phyloP scores from a whole-genome alignment of 2,797 vertebrate genomes.

The Jordanella pulchra region DNA sequence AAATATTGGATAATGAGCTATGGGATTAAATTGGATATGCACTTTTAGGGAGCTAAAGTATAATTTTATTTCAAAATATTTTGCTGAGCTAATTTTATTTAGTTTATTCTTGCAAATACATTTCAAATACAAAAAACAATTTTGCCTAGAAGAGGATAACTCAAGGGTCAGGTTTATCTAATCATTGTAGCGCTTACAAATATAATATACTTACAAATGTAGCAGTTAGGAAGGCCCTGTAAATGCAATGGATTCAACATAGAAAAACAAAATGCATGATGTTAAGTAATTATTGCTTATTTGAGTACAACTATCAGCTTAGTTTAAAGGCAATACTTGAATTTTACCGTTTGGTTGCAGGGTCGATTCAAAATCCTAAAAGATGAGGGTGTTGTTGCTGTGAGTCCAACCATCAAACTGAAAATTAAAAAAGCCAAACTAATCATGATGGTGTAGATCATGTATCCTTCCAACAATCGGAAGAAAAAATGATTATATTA shows the following conservation, averaged over 20 bases:
- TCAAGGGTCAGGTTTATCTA: background rate
- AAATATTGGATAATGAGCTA: too few relatives aligned
- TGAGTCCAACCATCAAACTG: constrained; percentile 24
- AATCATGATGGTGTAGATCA: constrained; percentile 25
- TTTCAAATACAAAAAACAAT: background rate
- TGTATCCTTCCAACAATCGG: background rate
- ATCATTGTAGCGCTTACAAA: background rate
- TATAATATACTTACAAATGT: constrained; percentile 54
- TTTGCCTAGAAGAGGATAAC: background rate
- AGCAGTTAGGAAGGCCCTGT: constrained; percentile 60
- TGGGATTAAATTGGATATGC: too few relatives aligned
- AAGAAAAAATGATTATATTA: background rate
- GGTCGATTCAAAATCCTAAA: constrained; percentile 54
- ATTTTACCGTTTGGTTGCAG: constrained; percentile 70
- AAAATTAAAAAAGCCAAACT: constrained; percentile 31
- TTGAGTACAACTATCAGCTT: background rate
- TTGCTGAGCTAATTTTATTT: too few relatives aligned
- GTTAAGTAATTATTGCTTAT: background rate
- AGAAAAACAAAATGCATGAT: constrained; percentile 10
- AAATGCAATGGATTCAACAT: constrained; percentile 4
- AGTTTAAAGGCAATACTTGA: background rate
- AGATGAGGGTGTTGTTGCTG: constrained; percentile 13
- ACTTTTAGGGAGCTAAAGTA: background rate
- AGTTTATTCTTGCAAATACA: background rate
- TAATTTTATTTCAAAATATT: background rate